Conservation (phyloP, 2,797 vertebrate genomes). For the Pseudochaenichthys georgianus region DNA sequence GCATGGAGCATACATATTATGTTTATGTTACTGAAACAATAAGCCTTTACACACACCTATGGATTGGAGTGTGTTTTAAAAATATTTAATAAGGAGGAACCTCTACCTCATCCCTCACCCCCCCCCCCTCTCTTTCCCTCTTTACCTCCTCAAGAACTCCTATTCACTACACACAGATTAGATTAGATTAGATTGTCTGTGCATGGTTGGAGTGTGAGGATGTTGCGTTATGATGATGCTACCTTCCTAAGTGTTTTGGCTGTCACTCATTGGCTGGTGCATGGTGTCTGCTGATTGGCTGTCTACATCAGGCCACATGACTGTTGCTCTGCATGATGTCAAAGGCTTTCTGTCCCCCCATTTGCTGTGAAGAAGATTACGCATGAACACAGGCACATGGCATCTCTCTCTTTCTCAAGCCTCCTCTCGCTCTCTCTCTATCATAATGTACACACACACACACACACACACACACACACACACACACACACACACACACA, state of each 20-base stretch:
- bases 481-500: not conserved
- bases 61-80: slow-evolving; percentile 4
- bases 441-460: slow-evolving; percentile 26
- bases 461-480: slow-evolving; percentile 1
- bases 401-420: slow-evolving; percentile 38
- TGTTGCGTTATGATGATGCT: slow-evolving; percentile 30
- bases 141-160: too few relatives aligned
- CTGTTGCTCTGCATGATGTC: slow-evolving; percentile 76
- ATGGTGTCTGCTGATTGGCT: slow-evolving; percentile 64
- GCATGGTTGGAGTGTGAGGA: slow-evolving; percentile 55
- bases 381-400: slow-evolving; percentile 67
- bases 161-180: not conserved
- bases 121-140: not conserved
- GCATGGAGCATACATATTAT: slow-evolving; percentile 34
- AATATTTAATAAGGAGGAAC: slow-evolving; percentile 53
- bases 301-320: slow-evolving; percentile 69
- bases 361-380: slow-evolving; percentile 68
- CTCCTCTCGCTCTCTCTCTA: slow-evolving; percentile 25
- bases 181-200: slow-evolving; percentile 22
- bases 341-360: slow-evolving; percentile 61
- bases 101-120: slow-evolving; percentile 59
- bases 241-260: slow-evolving; percentile 27
- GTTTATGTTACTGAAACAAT: slow-evolving; percentile 35
- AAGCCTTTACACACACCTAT: slow-evolving; percentile 27
- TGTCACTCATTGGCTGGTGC: slow-evolving; percentile 48